Base-by-base conservation (phyloP, 2,888 invertebrate genomes). In the Cecidostiba fungosa region DNA sequence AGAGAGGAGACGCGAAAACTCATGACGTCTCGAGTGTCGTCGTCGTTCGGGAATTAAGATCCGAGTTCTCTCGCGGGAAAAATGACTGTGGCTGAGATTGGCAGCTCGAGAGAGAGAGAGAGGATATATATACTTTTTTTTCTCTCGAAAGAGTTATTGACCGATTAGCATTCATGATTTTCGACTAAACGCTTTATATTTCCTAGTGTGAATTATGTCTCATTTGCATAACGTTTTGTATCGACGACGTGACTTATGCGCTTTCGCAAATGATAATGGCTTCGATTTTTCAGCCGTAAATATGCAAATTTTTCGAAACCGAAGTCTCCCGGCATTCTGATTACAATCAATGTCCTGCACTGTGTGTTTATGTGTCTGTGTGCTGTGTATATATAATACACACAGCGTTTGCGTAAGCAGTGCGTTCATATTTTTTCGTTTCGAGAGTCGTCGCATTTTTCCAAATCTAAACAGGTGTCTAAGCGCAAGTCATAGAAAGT, bases 21-120 rank as follows among this genome's bases (percentile, higher is more conserved):
- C 82, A 82, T 70, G 82, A 85, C 82, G 70, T 82, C 43, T 85
- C 69, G 80, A 72, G 80, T 72, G 77, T 76, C 77, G 80, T 19
- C 29, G 29, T 50, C 23, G 50, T 43, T 59, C 66, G 32, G 39
- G 73, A 80, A 85, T 85, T 82, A 85, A 85, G 77, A 85, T 78
- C 77, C 82, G 54, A 47, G 4, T 23, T 26, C 0, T 62, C n/a
- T 70, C 16, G 66, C n/a, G 66, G 39, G 4, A 47, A 43, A 26
- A 47, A 69, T 69, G 43, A 23, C 47, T 78, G 19, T 12, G 19
- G 29, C 36, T 72, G 43, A 80, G 72, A 59, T 72, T 50, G 79
- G n/a, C 14, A 50, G 32, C 23, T 54, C 32, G n/a, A n/a, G 4
- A n/a, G 1, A 59, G 72, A 80, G 36, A 36, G 39, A 39, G 39